Evolutionary conservation across 2,888 invertebrate genomes (phyloP).

Genomic region (Saturnia japonica): DNA sequence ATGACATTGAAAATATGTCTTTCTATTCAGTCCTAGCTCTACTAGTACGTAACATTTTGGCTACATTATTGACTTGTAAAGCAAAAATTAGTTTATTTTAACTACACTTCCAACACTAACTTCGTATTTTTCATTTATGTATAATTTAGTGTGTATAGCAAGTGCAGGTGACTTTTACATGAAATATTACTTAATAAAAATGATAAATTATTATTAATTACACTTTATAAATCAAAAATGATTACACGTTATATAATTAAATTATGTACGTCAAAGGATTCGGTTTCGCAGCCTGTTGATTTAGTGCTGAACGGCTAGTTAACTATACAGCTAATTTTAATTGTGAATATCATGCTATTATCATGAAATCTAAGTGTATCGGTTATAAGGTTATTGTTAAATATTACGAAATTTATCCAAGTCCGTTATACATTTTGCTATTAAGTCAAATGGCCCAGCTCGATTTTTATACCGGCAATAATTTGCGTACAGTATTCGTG

Average conservation of each 20-base stretch:
- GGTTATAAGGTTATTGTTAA: constrained; percentile 41
- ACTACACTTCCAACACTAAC: neutral
- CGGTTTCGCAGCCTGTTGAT: too few species aligned
- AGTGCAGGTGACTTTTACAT: neutral
- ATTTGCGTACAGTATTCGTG: constrained; percentile 50
- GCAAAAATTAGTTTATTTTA: neutral
- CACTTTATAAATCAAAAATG: neutral
- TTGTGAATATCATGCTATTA: neutral
- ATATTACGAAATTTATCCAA: constrained; percentile 47
- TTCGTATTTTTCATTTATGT: neutral
- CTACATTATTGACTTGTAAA: neutral
- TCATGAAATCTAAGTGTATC: constrained; percentile 29
- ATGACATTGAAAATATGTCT: neutral
- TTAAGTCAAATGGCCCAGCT: constrained; percentile 61
- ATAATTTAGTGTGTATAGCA: too few species aligned
- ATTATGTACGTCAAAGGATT: neutral
- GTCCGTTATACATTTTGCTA: constrained; percentile 50
- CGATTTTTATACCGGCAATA: constrained; percentile 64
- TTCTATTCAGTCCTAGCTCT: neutral
- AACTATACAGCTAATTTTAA: neutral
- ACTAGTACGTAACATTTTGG: neutral
- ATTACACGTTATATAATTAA: neutral
- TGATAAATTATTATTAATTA: neutral
- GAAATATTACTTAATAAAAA: too few species aligned
- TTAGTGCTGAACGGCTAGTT: too few species aligned